A percentile compares a stretch with the other conserved stretches of the same genome.
Evolutionary conservation across 2,888 invertebrate species (phyloP).

Genomic region (Agrochola circellaris): DNA sequence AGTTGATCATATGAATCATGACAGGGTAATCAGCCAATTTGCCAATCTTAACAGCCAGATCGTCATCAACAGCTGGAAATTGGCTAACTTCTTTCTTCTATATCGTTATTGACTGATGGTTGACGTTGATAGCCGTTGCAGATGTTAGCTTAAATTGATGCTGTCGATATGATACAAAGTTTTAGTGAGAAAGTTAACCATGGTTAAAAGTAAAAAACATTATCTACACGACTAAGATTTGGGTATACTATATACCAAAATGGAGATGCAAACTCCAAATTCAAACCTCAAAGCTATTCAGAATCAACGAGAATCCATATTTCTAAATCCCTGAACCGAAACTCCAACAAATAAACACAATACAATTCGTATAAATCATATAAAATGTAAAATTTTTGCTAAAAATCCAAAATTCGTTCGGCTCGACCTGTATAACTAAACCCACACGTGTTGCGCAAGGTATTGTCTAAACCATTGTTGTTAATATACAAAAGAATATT

Average conservation of each 20-base stretch:
- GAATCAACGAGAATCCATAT: background rate
- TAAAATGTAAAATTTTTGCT: constrained; percentile 42
- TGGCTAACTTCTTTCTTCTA: no score
- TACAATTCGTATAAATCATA: constrained; percentile 55
- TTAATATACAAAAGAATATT: constrained; percentile 74
- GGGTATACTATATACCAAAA: background rate
- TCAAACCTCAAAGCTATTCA: background rate
- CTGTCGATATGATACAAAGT: no score
- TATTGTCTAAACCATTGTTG: constrained; percentile 76
- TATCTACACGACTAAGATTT: background rate
- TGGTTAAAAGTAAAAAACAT: no score
- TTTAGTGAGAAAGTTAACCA: background rate
- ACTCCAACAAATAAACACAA: constrained; percentile 37
- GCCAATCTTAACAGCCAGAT: no score
- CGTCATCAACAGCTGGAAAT: background rate
- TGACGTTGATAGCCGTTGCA: no score
- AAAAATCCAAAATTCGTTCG: constrained; percentile 59
- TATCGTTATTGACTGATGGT: no score
- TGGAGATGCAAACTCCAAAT: background rate
- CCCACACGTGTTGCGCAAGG: constrained; percentile 82
- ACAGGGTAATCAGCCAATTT: no score
- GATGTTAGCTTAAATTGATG: no score
- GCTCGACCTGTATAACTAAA: constrained; percentile 66
- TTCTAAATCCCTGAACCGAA: constrained; percentile 16
- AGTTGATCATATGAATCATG: no score